Evolutionary conservation across 2,888 invertebrate species (phyloP), one percentile per base, ranked within the genome.

Genomic region (Cremastobaeus sp.): DNA sequence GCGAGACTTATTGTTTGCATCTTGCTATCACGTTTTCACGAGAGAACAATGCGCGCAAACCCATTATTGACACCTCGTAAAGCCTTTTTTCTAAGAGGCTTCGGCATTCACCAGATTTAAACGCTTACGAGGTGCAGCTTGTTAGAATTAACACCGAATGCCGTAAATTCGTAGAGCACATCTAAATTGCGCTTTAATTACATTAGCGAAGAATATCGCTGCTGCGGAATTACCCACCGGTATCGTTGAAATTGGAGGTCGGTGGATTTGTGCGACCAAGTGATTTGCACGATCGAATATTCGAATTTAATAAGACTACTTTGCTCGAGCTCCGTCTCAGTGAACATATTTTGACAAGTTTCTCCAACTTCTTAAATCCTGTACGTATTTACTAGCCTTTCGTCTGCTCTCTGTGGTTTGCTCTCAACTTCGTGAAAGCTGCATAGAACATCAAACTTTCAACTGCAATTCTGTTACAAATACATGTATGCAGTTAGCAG

Each of bases 401-500:
- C 43, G 55, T 57, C 35, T 28, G 43, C 20, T 17, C 32, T 43
- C 34, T 62, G 55, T 37, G 48, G 62, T 72, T 74, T 20, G 37
- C 45, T 37, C 50, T n/a, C 48, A 79, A 80, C 74, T 80, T 78
- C 59, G 73, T 60, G 73, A 76, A 79, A 76, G 77, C 73, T 21
- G 20, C 66, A 64, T 32, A 65, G 60, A 76, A 78, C 76, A 77
- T 73, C 66, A 66, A 78, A 81, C 78, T 80, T 80, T 73, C 77
- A 72, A 77, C 74, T 72, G 70, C 74, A 70, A 71, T 66, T 74
- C 43, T 43, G 14, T 14, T 8, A 21, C 14, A 8, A 25, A 9
- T 43, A 25, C 8, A 25, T 9, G n/a, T 43, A 14, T 14, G 43
- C 43, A 14, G 14, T 28, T 8, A 25, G 25, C 14, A 43, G n/a